These are phyloP conservation scores for Trichonephila clavata DNA, from an alignment of 1,140 invertebrate species.

Conservation along the genomic window DNA sequence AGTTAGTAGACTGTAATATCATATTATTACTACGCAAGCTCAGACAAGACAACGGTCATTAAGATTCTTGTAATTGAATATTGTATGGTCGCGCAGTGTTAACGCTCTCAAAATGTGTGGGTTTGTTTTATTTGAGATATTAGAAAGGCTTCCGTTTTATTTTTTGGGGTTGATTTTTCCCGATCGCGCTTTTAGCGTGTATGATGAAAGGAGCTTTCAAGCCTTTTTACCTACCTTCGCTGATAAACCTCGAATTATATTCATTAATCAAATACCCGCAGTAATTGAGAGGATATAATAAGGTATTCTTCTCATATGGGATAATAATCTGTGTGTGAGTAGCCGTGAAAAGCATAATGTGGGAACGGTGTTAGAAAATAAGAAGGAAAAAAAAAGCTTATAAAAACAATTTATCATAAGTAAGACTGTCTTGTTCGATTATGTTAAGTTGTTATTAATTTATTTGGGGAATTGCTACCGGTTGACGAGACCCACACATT, in stretches of 20 bases:
- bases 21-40: conserved; percentile 68
- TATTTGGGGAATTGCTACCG: no score
- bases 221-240: background rate
- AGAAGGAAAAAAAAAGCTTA: background rate
- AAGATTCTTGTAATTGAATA: conserved; percentile 69
- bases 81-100: conserved; percentile 40
- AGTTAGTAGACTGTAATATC: conserved; percentile 73
- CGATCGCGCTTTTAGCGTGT: conserved; percentile 38
- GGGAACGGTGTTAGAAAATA: background rate
- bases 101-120: conserved; percentile 49
- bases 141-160: conserved; percentile 45
- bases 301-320: background rate
- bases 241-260: conserved; percentile 45
- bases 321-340: no score
- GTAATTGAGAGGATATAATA: conserved; percentile 3
- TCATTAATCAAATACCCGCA: conserved; percentile 46
- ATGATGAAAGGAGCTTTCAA: conserved; percentile 7
- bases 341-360: background rate
- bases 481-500: no score
- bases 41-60: conserved; percentile 59
- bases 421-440: no score
- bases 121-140: conserved; percentile 67
- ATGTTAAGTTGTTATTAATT: no score
- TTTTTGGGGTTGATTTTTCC: background rate
- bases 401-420: background rate